Percentiles rank a stretch among this genome's conserved stretches.
phyloP scores from a whole-genome alignment of 2,888 invertebrate species.

The Lepidochitona cinerea region DNA sequence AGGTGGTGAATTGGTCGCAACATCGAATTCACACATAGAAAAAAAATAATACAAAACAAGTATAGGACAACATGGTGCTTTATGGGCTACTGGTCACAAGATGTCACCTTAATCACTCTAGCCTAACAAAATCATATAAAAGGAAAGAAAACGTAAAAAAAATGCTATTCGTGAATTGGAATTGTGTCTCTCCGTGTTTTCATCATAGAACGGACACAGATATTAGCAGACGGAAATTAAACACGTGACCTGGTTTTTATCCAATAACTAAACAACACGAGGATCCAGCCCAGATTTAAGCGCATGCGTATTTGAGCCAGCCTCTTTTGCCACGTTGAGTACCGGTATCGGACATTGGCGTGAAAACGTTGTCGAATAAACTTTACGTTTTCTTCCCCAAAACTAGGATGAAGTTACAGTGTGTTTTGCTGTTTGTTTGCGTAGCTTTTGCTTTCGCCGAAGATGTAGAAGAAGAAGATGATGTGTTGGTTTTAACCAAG shows the following conservation, averaged over 20 bases:
- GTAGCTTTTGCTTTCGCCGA: slow-evolving; percentile 1
- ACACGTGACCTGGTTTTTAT: slow-evolving; percentile 5
- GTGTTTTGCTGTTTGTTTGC: not conserved
- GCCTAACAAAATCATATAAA: too few species aligned
- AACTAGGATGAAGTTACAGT: not conserved
- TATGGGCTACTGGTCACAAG: too few species aligned
- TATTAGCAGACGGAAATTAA: slow-evolving; percentile 8
- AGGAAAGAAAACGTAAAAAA: too few species aligned
- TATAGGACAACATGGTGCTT: too few species aligned
- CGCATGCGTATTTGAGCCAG: slow-evolving; percentile 1
- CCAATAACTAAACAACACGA: slow-evolving; percentile 10
- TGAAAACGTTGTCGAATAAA: not conserved
- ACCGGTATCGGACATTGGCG: not conserved
- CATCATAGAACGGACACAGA: too few species aligned
- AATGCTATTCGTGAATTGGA: too few species aligned
- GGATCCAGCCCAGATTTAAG: not conserved
- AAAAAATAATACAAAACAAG: too few species aligned
- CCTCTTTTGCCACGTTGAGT: slow-evolving; percentile 11
- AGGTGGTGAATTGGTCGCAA: too few species aligned
- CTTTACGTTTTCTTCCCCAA: not conserved
- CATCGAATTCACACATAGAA: too few species aligned
- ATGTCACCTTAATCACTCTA: too few species aligned
- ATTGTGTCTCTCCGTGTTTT: too few species aligned
- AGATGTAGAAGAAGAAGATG: slow-evolving; percentile 2
- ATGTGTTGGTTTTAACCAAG: slow-evolving; percentile 1